Base-by-base conservation (phyloP, 1,140 invertebrate genomes). In the Tachypleus tridentatus region DNA sequence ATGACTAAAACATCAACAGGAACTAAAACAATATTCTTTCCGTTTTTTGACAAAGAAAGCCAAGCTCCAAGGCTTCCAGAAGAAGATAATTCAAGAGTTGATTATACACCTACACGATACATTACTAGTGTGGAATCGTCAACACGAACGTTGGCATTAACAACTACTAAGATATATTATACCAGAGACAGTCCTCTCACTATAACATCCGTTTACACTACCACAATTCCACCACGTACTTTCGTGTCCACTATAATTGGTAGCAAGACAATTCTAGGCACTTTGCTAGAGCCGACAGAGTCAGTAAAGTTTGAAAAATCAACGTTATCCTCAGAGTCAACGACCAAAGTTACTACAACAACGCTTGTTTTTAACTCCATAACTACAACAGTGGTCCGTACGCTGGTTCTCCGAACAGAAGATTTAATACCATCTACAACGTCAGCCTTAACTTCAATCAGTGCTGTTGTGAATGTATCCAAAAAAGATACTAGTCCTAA, bases 201-300 rank as follows among this genome's bases (percentile, higher is more conserved):
- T 4, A 69, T 72, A n/a, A 72, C 72, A 50, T 72, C 72, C 7
- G 63, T 64, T 4, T 70, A 71, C 29, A 72, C 69, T 4, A 70
- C 72, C 6, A 70, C 69, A n/a, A 70, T 72, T 57, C 67, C 67
- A n/a, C 71, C 71, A 58, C 49, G 67, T 58, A 72, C 72, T 9
- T 70, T 72, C 62, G 67, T 72, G 10, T 71, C 72, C 29, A 72
- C 72, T 7, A 70, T 72, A 63, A 67, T 70, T 51, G 72, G 72
- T 0, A 58, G 67, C 0, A 63, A 67, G 64, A 72, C 72, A 4
- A 66, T 69, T 10, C 60, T 69, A 5, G 67, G 67, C n/a, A 64
- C 64, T 49, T 59, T 67, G 50, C 62, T 62, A 52, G 65, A 67
- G 10, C 62, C 62, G 49, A 56, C 65, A 8, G 65, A 67, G 64